Base-by-base conservation (phyloP, 2,888 invertebrate species). In the Holacanthella duospinosa region DNA sequence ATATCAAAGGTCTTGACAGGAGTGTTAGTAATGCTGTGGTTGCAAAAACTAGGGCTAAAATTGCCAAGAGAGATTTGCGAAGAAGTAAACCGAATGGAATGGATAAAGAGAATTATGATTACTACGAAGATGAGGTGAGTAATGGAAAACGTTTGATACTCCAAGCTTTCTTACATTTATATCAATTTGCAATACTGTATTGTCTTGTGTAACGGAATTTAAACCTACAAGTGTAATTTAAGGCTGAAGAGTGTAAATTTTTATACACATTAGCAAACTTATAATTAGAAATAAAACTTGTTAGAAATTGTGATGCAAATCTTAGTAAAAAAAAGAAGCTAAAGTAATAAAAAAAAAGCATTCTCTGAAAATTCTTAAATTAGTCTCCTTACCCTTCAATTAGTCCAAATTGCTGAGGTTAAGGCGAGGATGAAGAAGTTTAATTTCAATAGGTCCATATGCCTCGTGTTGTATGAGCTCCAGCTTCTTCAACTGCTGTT, bases 21-120 rank as follows among this genome's bases (percentile, higher is more conserved):
- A 6, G 36, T 16, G 36, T 12, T 36, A 12, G 36, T 6, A 36
- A 36, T 36, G 36, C 6, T 16, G 36, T 16, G 6, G 36, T 12
- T 36, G 36, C 6, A 6, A 36, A 36, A 16, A 36, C 6, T 12
- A 36, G 36, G 16, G 36, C 6, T 6, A 36, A 4, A 28, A 53
- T 12, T 9, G 12, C n/a, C 12, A 48, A 48, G 3, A 27, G 29
- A 48, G 48, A 25, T 26, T 53, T 36, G 6, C 6, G 36, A 36
- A 36, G 16, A 16, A 36, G 36, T 36, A 36, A 36, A 36, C 36
- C 53, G 2, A 2, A 6, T 27, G 54, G 12, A 19, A 53, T 29
- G 16, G 12, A 29, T 1, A 53, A n/a, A 24, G 29, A 19, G 25
- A 53, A 60, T 16, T 60, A 60, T 29, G 60, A 60, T 48, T 60